A percentile compares a stretch with the other conserved stretches of the same genome.
These are phyloP conservation scores for Mastomys natalensis DNA, from an alignment of 2,113 vertebrate species.

Conservation along the genomic window DNA sequence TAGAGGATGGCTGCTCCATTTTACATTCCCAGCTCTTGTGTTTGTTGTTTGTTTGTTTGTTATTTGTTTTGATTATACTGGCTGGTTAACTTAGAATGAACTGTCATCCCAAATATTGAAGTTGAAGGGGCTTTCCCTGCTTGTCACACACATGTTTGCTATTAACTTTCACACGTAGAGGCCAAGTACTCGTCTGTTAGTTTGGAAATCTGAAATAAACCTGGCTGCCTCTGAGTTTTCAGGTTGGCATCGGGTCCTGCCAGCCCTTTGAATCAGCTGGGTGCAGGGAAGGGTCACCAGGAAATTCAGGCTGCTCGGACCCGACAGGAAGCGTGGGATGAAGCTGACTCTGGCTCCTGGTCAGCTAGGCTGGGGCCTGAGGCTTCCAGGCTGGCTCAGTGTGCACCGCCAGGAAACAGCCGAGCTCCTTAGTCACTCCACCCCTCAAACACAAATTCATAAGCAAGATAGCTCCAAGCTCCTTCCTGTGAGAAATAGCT, in stretches of 20 bases:
- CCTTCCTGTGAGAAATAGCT: conserved; percentile 63
- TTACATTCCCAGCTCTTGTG: neutral
- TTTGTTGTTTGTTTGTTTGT: neutral
- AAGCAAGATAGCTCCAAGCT: conserved; percentile 1
- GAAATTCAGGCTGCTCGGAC: conserved; percentile 64
- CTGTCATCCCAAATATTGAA: neutral
- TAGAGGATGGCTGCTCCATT: neutral
- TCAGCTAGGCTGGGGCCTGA: conserved; percentile 54
- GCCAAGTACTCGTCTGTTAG: neutral
- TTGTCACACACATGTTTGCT: neutral
- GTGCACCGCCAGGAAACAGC: conserved; percentile 31
- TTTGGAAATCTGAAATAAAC: conserved; percentile 50
- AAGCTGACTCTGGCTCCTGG: conserved; percentile 46
- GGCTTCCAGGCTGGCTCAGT: neutral
- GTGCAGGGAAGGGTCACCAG: conserved; percentile 74
- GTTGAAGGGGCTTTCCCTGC: neutral
- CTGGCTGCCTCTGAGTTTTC: conserved; percentile 63
- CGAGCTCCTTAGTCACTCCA: conserved; percentile 34
- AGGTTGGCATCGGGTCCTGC: conserved; percentile 63
- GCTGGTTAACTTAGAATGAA: neutral
- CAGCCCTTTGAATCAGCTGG: conserved; percentile 71
- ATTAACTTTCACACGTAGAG: neutral
- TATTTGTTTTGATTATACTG: neutral
- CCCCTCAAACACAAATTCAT: conserved; percentile 40
- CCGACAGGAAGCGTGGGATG: conserved; percentile 73